Percentiles rank a stretch among this genome's conserved stretches.
Evolutionary conservation across 2,113 vertebrate genomes (phyloP).

Genomic region (Leptobrachium ailaonicum): DNA sequence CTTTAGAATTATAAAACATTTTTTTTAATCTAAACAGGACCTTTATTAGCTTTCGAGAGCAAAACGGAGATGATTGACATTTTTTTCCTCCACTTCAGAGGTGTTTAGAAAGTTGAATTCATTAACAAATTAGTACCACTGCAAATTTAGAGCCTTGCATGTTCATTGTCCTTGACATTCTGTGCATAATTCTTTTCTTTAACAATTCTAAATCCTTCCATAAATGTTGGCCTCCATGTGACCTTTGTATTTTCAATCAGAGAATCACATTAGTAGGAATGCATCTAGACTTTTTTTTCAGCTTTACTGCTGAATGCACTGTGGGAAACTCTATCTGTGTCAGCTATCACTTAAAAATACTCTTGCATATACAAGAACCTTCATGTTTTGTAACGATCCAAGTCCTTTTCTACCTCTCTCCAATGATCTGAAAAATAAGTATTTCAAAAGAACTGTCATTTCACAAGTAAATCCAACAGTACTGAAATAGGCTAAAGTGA

Average conservation of each 20-base stretch:
- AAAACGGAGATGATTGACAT: neutral
- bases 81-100: neutral
- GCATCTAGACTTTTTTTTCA: constrained; percentile 55
- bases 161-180: constrained; percentile 20
- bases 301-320: constrained; percentile 37
- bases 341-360: constrained; percentile 55
- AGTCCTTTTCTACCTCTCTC: constrained; percentile 58
- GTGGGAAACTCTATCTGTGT: constrained; percentile 50
- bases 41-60: too few species aligned
- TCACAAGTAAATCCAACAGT: neutral
- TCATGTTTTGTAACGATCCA: constrained; percentile 62
- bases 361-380: constrained; percentile 56
- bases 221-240: constrained; percentile 24
- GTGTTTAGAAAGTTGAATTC: constrained; percentile 12
- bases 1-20: too few species aligned
- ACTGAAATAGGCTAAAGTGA: neutral
- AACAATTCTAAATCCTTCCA: constrained; percentile 9
- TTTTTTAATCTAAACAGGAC: too few species aligned
- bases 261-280: constrained; percentile 51
- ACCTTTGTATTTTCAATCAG: constrained; percentile 43
- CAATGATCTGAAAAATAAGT: constrained; percentile 69
- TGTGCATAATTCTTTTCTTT: neutral
- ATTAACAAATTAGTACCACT: constrained; percentile 13
- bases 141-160: constrained; percentile 6
- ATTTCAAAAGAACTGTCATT: constrained; percentile 57